Evolutionary conservation across 2,797 vertebrate species (phyloP).

Genomic region (Falco novaeseelandiae): DNA sequence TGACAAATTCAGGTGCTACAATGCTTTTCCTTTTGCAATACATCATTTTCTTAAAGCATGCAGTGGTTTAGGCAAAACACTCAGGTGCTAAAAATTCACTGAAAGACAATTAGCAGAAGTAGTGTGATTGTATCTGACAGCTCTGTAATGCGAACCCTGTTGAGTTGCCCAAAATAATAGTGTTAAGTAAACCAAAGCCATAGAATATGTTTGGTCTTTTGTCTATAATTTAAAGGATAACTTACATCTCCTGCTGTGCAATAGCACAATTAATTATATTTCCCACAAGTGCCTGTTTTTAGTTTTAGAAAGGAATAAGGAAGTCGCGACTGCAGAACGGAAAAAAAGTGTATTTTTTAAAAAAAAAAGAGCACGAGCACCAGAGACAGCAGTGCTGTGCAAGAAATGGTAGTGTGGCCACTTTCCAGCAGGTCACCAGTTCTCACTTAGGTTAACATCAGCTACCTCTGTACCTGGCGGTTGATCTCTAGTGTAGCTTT

Average conservation of each 20-base stretch:
- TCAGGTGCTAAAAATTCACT: conserved; percentile 34
- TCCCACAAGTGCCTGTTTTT: neutral
- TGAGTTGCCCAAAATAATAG: neutral
- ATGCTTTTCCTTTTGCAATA: conserved; percentile 39
- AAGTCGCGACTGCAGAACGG: neutral
- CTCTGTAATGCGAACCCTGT: neutral
- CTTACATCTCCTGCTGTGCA: neutral
- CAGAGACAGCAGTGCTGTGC: neutral
- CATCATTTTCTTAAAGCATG: conserved; percentile 32
- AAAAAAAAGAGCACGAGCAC: neutral
- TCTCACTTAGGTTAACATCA: neutral
- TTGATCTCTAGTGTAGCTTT: neutral
- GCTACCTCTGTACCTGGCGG: neutral
- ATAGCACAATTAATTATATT: conserved; percentile 29
- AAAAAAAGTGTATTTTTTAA: neutral
- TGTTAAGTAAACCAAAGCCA: neutral
- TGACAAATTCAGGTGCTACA: conserved; percentile 48
- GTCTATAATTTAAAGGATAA: conserved; percentile 35
- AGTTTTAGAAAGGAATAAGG: neutral
- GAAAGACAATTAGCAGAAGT: conserved; percentile 62
- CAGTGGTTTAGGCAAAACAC: conserved; percentile 10
- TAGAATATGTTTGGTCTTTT: neutral
- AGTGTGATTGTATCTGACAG: conserved; percentile 29
- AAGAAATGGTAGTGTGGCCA: neutral
- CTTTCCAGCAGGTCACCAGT: neutral